A percentile compares a stretch with the other conserved stretches of the same genome.
These are phyloP conservation scores for Trinectes maculatus DNA, from an alignment of 2,113 vertebrate genomes.

Conservation along the genomic window DNA sequence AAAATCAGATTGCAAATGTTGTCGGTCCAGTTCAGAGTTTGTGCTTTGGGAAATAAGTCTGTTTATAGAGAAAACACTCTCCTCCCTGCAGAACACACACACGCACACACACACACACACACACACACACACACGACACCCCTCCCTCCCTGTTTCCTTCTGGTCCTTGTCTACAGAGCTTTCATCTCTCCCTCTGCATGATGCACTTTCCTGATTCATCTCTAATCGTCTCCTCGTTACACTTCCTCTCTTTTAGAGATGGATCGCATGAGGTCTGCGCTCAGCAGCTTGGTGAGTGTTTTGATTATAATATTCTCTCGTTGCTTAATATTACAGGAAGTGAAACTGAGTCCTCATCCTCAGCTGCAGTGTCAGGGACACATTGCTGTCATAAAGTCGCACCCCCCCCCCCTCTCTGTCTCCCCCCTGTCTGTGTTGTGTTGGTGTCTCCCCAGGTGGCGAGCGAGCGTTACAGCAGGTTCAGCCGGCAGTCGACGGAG, in stretches of 20 bases:
- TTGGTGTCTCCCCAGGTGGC: conserved; percentile 75
- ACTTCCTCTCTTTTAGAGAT: conserved; percentile 22
- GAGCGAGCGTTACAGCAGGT: conserved; percentile 87
- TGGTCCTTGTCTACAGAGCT: background rate
- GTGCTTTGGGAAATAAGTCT: background rate
- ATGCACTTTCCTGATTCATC: background rate
- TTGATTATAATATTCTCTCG: too few relatives aligned
- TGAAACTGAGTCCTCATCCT: too few relatives aligned
- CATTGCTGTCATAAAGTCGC: conserved; percentile 4
- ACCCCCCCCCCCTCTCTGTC: background rate
- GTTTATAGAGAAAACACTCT: conserved; percentile 27
- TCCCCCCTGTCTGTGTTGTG: background rate
- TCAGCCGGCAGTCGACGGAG: conserved; percentile 86
- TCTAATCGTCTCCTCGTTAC: background rate
- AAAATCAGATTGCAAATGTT: background rate
- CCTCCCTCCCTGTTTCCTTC: background rate
- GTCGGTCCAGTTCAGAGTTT: background rate
- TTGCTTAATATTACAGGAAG: too few relatives aligned
- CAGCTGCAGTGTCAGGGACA: background rate
- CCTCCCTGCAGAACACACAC: background rate
- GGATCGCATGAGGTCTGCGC: conserved; percentile 52
- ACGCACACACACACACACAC: too few relatives aligned
- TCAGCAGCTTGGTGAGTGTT: conserved; percentile 61
- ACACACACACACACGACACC: too few relatives aligned
- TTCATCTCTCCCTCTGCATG: background rate